Evolutionary conservation across 2,888 invertebrate genomes (phyloP), one percentile per base, ranked within the genome.

Genomic region (Pristionchus entomophagus): DNA sequence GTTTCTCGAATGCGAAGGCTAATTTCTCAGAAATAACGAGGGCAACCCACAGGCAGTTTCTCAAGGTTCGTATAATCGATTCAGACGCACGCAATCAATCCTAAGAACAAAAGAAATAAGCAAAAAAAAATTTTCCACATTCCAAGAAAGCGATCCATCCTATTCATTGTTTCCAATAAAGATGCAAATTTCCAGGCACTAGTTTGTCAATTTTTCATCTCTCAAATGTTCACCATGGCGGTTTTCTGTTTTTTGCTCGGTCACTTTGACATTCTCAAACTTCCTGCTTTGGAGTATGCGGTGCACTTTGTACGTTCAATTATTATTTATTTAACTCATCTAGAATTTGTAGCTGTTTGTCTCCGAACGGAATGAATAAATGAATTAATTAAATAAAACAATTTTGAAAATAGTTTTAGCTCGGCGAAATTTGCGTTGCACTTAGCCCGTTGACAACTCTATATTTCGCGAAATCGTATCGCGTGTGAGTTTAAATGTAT

Each of bases 401-500:
- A n/a, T n/a, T n/a, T n/a, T n/a, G n/a, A n/a, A n/a, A n/a, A n/a
- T 35, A 22, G 19, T 69, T 69, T 69, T 38, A 77, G 77, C 26
- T 45, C 26, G 77, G 77, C 14, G 77, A 77, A 77, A 26, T 77
- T 4, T 77, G 49, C 77, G 49, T 77, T 14, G 77, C 49, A 14
- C 26, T 49, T 4, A 77, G 49, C 19, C 77, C 77, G 6, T 29
- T 77, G 2, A 29, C 49, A 19, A 77, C 77, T 6, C 29, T 77
- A 8, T 77, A 77, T 49, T 77, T 77, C 29, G 77, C 45, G 26
- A 77, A 45, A 29, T 49, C 77, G 26, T 77, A 77, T 17, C 41
- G 77, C n/a, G 26, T 19, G 77, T 45, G n/a, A 77, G 77, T 49
- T 22, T n/a, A n/a, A n/a, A n/a, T n/a, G n/a, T n/a, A n/a, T n/a